Conservation (phyloP, 2,797 vertebrate species). For the Hapalemur alaotrensis region DNA sequence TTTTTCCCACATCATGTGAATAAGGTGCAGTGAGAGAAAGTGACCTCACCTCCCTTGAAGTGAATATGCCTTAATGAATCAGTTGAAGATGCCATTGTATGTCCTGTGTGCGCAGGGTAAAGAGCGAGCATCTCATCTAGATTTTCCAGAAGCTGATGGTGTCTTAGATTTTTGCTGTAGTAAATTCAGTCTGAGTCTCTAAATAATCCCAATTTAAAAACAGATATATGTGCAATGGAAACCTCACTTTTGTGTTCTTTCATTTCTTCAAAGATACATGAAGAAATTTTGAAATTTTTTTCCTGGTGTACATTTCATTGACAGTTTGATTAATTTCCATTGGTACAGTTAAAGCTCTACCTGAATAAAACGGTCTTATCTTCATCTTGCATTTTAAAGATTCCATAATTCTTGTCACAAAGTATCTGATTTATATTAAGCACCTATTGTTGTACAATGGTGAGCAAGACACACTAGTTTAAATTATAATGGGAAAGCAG, state of each 20-base stretch:
- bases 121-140: background rate
- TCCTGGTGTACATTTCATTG: background rate
- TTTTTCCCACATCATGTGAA: conserved; percentile 55
- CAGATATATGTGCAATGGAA: background rate
- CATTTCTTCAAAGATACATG: background rate
- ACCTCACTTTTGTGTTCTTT: conserved; percentile 20
- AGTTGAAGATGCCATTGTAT: background rate
- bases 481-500: background rate
- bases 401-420: background rate
- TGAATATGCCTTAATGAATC: conserved; percentile 8
- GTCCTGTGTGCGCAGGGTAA: background rate
- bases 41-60: conserved; percentile 37
- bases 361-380: background rate
- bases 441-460: background rate
- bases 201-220: conserved; percentile 55
- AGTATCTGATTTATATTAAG: background rate
- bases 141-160: conserved; percentile 46
- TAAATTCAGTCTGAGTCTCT: conserved; percentile 10
- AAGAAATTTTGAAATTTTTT: conserved; percentile 1
- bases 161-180: conserved; percentile 33
- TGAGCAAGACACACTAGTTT: background rate
- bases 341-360: background rate
- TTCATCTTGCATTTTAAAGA: background rate
- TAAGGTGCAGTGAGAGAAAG: background rate
- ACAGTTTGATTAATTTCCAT: conserved; percentile 40